Conservation (phyloP, 2,888 invertebrate genomes). For the Ectemnius continuus region DNA sequence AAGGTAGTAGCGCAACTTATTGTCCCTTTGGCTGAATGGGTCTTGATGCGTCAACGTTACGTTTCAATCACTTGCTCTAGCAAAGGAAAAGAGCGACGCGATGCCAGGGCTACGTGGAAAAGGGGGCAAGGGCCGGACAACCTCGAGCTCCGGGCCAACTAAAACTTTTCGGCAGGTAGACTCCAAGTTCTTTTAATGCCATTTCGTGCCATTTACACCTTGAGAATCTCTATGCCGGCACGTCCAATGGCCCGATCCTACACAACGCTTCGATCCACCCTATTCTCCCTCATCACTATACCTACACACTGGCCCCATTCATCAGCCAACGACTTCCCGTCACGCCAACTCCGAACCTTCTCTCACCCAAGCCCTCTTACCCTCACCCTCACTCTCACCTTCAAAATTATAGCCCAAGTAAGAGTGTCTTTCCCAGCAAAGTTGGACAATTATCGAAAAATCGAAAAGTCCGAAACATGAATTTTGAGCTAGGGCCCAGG, state of each 20-base stretch:
- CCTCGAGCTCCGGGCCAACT: not conserved
- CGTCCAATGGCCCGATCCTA: constrained; percentile 10
- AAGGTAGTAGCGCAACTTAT: constrained; percentile 32
- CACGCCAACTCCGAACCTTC: constrained; percentile 59
- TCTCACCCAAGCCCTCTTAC: too few species aligned
- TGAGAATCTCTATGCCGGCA: constrained; percentile 38
- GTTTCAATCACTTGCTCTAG: constrained; percentile 55
- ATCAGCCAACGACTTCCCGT: constrained; percentile 67
- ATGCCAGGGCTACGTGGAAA: not conserved
- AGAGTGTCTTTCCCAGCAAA: too few species aligned
- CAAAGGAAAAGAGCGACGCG: not conserved
- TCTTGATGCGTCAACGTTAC: constrained; percentile 63
- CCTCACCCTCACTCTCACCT: too few species aligned
- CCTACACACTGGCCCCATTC: constrained; percentile 56
- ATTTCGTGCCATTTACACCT: constrained; percentile 62
- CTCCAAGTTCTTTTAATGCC: constrained; percentile 46
- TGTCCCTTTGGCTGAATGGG: constrained; percentile 42
- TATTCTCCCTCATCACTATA: constrained; percentile 48
- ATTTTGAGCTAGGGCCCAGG: too few species aligned
- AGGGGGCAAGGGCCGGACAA: not conserved
- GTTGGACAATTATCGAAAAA: too few species aligned
- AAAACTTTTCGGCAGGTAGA: constrained; percentile 60
- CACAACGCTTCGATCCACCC: constrained; percentile 16
- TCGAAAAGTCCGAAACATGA: too few species aligned
- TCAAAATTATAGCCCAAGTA: too few species aligned